phyloP scores from a whole-genome alignment of 2,888 invertebrate genomes.

The Ectemnius continuus region DNA sequence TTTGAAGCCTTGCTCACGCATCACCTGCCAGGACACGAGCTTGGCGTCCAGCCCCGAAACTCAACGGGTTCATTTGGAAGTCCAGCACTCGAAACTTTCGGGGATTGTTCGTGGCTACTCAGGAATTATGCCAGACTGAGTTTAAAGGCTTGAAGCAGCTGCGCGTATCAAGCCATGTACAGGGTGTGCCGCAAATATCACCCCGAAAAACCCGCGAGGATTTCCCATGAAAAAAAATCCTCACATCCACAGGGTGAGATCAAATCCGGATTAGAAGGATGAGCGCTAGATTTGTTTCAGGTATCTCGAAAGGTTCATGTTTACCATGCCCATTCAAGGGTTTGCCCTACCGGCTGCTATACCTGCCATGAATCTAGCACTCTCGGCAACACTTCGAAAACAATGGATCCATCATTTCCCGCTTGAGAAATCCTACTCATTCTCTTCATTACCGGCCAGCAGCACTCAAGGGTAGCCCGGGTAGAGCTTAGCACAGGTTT shows the following conservation, averaged over 20 bases:
- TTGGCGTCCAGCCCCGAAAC: background rate
- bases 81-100: background rate
- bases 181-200: no score
- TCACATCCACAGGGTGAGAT: background rate
- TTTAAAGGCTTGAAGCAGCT: slow-evolving; percentile 2
- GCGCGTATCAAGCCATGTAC: background rate
- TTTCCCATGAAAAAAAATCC: no score
- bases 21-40: background rate
- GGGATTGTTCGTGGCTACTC: background rate
- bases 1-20: background rate
- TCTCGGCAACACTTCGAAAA: slow-evolving; percentile 45
- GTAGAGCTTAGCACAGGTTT: slow-evolving; percentile 36
- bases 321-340: slow-evolving; percentile 13
- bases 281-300: slow-evolving; percentile 8
- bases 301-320: background rate
- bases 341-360: slow-evolving; percentile 31
- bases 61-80: background rate
- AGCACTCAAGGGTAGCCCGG: slow-evolving; percentile 30
- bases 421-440: slow-evolving; percentile 42
- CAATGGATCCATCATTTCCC: slow-evolving; percentile 64
- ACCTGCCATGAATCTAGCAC: slow-evolving; percentile 26
- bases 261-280: background rate
- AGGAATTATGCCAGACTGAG: slow-evolving; percentile 8
- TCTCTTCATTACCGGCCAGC: slow-evolving; percentile 48
- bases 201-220: no score